These are phyloP conservation scores for Drosophila nasuta DNA, from an alignment of 1,140 invertebrate genomes.

Conservation along the genomic window DNA sequence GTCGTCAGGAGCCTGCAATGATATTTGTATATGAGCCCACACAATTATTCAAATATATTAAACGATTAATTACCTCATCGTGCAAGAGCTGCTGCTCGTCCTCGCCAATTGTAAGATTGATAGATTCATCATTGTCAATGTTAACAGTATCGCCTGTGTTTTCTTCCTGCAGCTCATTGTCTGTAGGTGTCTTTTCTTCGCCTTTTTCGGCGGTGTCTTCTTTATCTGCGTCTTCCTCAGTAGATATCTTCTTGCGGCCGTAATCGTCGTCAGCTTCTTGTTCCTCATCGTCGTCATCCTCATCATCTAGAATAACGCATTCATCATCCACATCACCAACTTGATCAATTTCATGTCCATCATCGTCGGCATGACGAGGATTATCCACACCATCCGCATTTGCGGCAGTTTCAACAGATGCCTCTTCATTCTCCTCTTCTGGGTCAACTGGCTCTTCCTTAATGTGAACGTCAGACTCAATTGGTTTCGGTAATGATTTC, in stretches of 20 bases:
- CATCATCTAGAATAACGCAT: constrained; percentile 73
- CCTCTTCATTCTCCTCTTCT: constrained; percentile 19
- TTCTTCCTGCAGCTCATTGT: constrained; percentile 63
- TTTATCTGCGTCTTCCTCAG: constrained; percentile 24
- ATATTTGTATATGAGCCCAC: constrained; percentile 17
- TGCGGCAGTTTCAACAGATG: constrained; percentile 50
- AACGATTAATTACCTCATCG: constrained; percentile 86
- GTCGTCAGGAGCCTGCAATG: constrained; percentile 76
- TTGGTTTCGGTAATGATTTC: constrained; percentile 36
- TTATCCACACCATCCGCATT: constrained; percentile 74
- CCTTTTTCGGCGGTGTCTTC: constrained; percentile 35
- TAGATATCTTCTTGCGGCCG: constrained; percentile 46
- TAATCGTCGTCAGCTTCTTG: constrained; percentile 49
- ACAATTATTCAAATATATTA: not conserved
- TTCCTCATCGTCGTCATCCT: constrained; percentile 71
- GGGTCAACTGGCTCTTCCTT: constrained; percentile 71
- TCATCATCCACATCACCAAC: constrained; percentile 82
- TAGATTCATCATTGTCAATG: constrained; percentile 89
- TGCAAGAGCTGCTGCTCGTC: constrained; percentile 91
- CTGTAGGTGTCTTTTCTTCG: constrained; percentile 37
- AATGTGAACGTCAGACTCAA: constrained; percentile 34
- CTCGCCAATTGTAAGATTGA: constrained; percentile 92
- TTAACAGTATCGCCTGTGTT: constrained; percentile 68
- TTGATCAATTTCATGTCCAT: constrained; percentile 85
- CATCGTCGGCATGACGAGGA: constrained; percentile 77